Base-by-base conservation (phyloP, 2,888 invertebrate species). In the Meghimatium bilineatum region DNA sequence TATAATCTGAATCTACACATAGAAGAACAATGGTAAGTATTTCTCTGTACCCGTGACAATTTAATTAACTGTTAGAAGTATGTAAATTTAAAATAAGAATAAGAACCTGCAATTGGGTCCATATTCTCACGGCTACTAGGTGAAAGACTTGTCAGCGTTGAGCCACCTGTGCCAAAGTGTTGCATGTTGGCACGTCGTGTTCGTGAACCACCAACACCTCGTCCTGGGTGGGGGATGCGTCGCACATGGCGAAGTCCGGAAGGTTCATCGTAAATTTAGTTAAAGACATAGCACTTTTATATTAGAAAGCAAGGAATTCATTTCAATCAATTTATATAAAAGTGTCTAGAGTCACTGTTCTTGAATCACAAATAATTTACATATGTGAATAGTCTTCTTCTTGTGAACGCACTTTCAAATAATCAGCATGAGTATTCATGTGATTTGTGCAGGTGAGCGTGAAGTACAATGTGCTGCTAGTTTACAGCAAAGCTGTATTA, bases 81-180 rank as follows among this genome's bases (percentile, higher is more conserved):
- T 23, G 3, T 23, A 23, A 17, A 72, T 14, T 29, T 0, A 66
- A 72, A 44, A 44, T 26, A 29, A n/a, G 10, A 44, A 14, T 34
- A 38, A 20, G 17, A 72, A 93, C 93, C 93, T 87, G 98, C 97
- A 92, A 98, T 98, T 86, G 98, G 98, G 95, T 99, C 99, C 93
- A 98, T 98, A 87, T 97, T 96, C 94, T 98, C 98, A 90, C 98
- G 96, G 92, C 96, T 96, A 91, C 96, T 97, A 89, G 98, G 97
- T 91, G 97, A 97, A 92, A 97, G 94, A 89, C 97, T 96, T 91
- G 97, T 96, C 91, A 97, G 95, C 10, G 91, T 86, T n/a, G 91
- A 89, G 86, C 97, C 97, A 91, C 96, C 96, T 90, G 97, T 96
- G 90, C 97, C 96, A 95, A 98, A 98, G 95, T 98, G 97, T 76